phyloP scores from a whole-genome alignment of 2,888 invertebrate genomes.

The Tachystola acroxantha region DNA sequence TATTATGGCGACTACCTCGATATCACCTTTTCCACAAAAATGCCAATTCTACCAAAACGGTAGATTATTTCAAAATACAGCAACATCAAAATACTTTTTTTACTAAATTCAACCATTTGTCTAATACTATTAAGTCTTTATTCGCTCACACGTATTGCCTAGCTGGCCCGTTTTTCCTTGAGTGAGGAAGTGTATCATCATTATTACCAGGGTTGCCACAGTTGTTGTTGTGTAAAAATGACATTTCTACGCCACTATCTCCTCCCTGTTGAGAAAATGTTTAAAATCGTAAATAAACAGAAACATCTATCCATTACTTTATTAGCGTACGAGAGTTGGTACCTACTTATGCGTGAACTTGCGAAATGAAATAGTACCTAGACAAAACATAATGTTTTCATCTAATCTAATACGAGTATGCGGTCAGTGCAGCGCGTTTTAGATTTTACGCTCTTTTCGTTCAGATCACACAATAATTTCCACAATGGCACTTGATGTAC shows the following conservation, averaged over 20 bases:
- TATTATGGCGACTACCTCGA: conserved; percentile 10
- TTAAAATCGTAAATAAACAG: no score
- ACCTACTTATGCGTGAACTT: no score
- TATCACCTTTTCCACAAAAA: conserved; percentile 9
- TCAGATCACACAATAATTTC: no score
- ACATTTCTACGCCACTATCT: conserved; percentile 80
- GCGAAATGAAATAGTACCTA: no score
- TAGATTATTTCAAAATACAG: conserved; percentile 22
- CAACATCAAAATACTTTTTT: conserved; percentile 15
- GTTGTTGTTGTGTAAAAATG: conserved; percentile 84
- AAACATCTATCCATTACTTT: no score
- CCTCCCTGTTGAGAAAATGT: conserved; percentile 41
- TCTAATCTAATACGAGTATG: no score
- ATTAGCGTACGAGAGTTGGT: no score
- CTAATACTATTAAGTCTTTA: background rate
- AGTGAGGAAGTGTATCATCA: conserved; percentile 56
- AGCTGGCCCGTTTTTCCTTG: conserved; percentile 58
- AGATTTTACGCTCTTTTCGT: no score
- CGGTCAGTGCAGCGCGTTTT: no score
- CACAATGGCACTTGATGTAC: no score
- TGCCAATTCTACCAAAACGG: conserved; percentile 18
- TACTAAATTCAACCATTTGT: background rate
- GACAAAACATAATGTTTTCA: no score
- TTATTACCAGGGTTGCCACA: conserved; percentile 53
- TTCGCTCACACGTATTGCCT: conserved; percentile 60